A percentile compares a stretch with the other conserved stretches of the same genome.
Evolutionary conservation across 1,140 invertebrate genomes (phyloP).

Genomic region (Eumaeus atala): DNA sequence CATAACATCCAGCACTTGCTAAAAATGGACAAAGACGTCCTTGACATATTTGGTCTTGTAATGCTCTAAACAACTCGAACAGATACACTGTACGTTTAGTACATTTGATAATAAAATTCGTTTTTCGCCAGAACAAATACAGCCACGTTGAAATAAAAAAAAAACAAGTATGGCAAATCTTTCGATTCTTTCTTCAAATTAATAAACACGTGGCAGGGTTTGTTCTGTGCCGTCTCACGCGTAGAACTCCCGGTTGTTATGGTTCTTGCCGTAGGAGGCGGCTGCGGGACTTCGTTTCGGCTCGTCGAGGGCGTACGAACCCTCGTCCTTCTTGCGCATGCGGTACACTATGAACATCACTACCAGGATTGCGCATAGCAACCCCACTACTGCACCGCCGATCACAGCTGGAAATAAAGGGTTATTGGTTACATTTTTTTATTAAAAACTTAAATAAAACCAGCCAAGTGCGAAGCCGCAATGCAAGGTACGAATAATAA

Average conservation of each 20-base stretch:
- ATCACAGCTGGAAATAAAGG: constrained; percentile 89
- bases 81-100: constrained; percentile 61
- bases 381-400: constrained; percentile 96
- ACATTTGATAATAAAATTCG: constrained; percentile 35
- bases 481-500: too few relatives aligned
- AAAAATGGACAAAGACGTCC: constrained; percentile 8
- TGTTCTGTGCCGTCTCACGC: constrained; percentile 85
- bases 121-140: constrained; percentile 56
- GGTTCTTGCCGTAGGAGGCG: constrained; percentile 91
- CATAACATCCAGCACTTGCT: constrained; percentile 15
- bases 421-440: too few relatives aligned
- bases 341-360: constrained; percentile 99
- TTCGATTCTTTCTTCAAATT: constrained; percentile 25
- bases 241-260: constrained; percentile 94
- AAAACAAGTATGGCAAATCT: neutral
- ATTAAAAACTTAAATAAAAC: too few relatives aligned
- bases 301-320: constrained; percentile 97
- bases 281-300: constrained; percentile 93
- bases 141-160: constrained; percentile 44
- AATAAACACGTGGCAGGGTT: constrained; percentile 62
- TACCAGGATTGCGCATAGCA: constrained; percentile 97
- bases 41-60: constrained; percentile 10
- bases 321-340: constrained; percentile 99
- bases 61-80: constrained; percentile 33
- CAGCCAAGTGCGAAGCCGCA: too few relatives aligned